These are phyloP conservation scores for Callinectes sapidus DNA, from an alignment of 2,888 invertebrate species.

Conservation along the genomic window DNA sequence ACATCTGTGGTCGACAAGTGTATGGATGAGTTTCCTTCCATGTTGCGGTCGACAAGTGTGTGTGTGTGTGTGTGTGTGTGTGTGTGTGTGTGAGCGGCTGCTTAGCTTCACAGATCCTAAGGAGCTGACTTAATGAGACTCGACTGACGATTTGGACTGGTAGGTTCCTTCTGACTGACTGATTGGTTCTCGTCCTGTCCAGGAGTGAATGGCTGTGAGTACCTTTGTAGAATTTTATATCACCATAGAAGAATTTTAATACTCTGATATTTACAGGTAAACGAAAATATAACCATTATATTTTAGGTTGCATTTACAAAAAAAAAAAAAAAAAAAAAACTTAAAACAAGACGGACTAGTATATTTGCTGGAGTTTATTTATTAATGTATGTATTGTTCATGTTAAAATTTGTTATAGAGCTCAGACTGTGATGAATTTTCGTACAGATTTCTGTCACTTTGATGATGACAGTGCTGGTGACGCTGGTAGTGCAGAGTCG, in stretches of 20 bases:
- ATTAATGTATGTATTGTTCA: background rate
- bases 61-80: no score
- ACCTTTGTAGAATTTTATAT: background rate
- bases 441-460: background rate
- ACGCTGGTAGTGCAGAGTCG: background rate
- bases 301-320: background rate
- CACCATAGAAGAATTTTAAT: background rate
- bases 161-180: background rate
- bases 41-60: no score
- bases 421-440: background rate
- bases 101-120: background rate
- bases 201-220: background rate
- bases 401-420: background rate
- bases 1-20: no score
- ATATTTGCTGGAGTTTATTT: background rate
- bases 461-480: conserved; percentile 30
- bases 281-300: background rate
- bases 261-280: background rate
- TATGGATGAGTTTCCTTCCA: background rate
- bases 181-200: background rate
- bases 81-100: no score
- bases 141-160: background rate
- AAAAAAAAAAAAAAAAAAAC: no score
- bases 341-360: background rate
- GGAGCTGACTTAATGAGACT: background rate